A percentile compares a stretch with the other conserved stretches of the same genome.
Evolutionary conservation across 2,797 vertebrate species (phyloP).

Genomic region (Serranus cabrilla): DNA sequence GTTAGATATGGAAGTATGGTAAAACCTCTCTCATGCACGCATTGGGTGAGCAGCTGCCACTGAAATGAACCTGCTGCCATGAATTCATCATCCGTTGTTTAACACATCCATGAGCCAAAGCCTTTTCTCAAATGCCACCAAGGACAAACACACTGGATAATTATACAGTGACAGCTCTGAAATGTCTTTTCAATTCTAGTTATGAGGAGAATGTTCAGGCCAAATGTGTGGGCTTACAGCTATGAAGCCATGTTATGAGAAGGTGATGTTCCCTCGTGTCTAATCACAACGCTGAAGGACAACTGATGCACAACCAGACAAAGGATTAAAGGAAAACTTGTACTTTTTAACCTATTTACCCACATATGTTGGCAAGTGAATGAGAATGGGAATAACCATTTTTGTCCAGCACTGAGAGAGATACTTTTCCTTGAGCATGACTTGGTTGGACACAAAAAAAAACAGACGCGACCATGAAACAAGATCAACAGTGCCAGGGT

Average conservation of each 20-base stretch:
- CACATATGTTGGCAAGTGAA: too few species aligned
- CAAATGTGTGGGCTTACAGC: not conserved
- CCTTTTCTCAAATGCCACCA: conserved; percentile 15
- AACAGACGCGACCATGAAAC: too few species aligned
- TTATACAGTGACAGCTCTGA: not conserved
- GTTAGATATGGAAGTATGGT: not conserved
- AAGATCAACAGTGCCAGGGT: too few species aligned
- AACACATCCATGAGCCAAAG: conserved; percentile 12
- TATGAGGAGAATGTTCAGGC: conserved; percentile 5
- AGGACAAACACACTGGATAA: conserved; percentile 16
- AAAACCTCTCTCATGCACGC: not conserved
- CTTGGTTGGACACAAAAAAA: too few species aligned
- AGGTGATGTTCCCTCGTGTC: not conserved
- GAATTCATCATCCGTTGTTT: conserved; percentile 11
- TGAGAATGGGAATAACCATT: too few species aligned
- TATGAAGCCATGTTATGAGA: not conserved
- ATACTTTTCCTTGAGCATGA: too few species aligned
- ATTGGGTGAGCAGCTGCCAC: not conserved
- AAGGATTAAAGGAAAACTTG: not conserved
- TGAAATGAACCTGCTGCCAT: not conserved
- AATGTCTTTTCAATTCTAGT: not conserved
- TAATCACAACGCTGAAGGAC: not conserved
- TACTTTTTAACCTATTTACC: too few species aligned
- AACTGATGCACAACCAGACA: not conserved
- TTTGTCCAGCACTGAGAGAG: too few species aligned